phyloP scores from a whole-genome alignment of 2,888 invertebrate genomes.

The Synanthedon formicaeformis region DNA sequence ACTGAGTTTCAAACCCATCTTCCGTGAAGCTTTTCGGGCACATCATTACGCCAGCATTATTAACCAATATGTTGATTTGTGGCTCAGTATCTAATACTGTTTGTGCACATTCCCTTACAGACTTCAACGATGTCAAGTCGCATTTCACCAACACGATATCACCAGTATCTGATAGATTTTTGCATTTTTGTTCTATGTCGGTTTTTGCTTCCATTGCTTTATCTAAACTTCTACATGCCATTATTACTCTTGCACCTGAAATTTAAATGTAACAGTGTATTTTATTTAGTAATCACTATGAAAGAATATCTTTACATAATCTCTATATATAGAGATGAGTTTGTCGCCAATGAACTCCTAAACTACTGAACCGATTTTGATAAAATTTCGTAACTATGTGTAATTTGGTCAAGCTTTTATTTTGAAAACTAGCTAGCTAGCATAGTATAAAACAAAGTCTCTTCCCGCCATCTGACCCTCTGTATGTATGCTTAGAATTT shows the following conservation, averaged over 20 bases:
- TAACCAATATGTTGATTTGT: slow-evolving; percentile 74
- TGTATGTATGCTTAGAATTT: no score
- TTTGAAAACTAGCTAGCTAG: no score
- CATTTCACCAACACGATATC: slow-evolving; percentile 60
- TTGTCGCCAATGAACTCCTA: no score
- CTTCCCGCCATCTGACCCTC: no score
- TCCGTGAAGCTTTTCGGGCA: slow-evolving; percentile 74
- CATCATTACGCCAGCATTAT: slow-evolving; percentile 81
- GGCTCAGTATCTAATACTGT: slow-evolving; percentile 66
- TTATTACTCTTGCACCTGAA: slow-evolving; percentile 63
- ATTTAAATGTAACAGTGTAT: not conserved
- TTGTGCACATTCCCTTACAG: slow-evolving; percentile 72
- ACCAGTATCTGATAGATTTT: slow-evolving; percentile 26
- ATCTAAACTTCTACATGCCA: slow-evolving; percentile 67
- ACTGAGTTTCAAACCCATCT: slow-evolving; percentile 78
- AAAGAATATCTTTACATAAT: no score
- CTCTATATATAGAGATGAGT: no score
- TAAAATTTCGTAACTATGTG: no score
- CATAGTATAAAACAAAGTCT: no score
- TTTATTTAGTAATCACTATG: no score
- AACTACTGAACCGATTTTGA: no score
- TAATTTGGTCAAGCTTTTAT: no score
- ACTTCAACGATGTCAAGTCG: slow-evolving; percentile 72
- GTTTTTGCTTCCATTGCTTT: slow-evolving; percentile 70
- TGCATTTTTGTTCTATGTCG: slow-evolving; percentile 59